Evolutionary conservation across 2,113 vertebrate species (phyloP), one percentile per base, ranked within the genome.

Genomic region (Xerus inauris): DNA sequence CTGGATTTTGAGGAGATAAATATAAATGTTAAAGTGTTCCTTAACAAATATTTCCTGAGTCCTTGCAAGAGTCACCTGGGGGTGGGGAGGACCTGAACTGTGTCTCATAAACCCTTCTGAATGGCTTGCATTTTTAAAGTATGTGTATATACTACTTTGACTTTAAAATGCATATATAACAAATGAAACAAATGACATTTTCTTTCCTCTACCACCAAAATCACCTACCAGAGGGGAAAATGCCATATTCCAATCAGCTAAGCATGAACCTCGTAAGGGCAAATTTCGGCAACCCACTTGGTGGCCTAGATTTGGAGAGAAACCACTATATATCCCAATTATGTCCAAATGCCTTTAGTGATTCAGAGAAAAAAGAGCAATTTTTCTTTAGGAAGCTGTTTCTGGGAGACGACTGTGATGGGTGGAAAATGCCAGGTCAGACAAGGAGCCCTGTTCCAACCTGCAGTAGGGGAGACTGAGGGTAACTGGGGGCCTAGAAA

Each of bases 391-490:
- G 59, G 57, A 59, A 59, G 73, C 40, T 2, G 1, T 67, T 95
- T 80, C 85, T 47, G 59, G 51, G 26, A 42, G n/a, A 83, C 22
- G 24, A 7, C 35, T 76, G 35, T 26, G 64, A 11, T 5, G 2
- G 13, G 38, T 40, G 3, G 73, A 16, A 65, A 73, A 79, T 26
- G 32, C 30, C 13, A 9, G 3, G 6, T 75, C 20, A 1, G 8
- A 79, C 0, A 6, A 67, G 85, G 19, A 51, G 13, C 1, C 24
- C 28, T 45, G n/a, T 24, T 40, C 42, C 45, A 26, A 32, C 14
- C 42, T 47, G 5, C 0, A 1, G 0, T 0, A 4, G 40, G 10
- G 26, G 69, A 45, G 20, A 3, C 20, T 0, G 6, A 59, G n/a
- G 14, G 24, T 28, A 45, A 30, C 65, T 0, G 3, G 49, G 10